These are phyloP conservation scores for Holocentrus rufus DNA, from an alignment of 2,797 vertebrate species.

Conservation along the genomic window DNA sequence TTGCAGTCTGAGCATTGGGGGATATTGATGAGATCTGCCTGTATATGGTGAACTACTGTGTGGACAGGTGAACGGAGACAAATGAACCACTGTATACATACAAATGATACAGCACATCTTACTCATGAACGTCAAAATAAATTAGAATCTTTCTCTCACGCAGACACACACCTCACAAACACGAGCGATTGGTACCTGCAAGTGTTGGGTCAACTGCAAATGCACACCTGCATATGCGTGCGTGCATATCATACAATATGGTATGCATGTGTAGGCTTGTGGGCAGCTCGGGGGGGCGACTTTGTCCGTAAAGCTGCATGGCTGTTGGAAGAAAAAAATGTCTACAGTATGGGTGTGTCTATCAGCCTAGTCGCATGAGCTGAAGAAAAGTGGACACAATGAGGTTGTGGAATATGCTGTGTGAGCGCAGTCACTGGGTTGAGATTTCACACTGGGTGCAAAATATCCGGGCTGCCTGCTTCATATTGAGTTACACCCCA, in stretches of 20 bases:
- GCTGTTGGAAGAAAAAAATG: conserved; percentile 5
- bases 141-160: conserved; percentile 46
- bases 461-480: conserved; percentile 30
- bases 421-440: conserved; percentile 5
- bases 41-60: conserved; percentile 29
- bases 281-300: conserved; percentile 29
- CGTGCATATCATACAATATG: no score
- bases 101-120: conserved; percentile 22
- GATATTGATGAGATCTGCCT: conserved; percentile 35
- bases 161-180: conserved; percentile 17
- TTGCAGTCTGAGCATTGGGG: conserved; percentile 56
- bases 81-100: conserved; percentile 38
- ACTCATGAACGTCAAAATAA: conserved; percentile 36
- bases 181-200: conserved; percentile 17
- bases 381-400: neutral
- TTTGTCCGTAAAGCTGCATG: conserved; percentile 30
- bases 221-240: no score
- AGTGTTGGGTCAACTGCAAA: no score
- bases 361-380: conserved; percentile 13
- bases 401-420: neutral
- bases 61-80: conserved; percentile 22
- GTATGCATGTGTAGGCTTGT: no score
- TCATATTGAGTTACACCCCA: no score
- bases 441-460: conserved; percentile 23
- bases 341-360: conserved; percentile 55